Percentiles rank a stretch among this genome's conserved stretches.
Evolutionary conservation across 2,797 vertebrate genomes (phyloP).

Genomic region (Meda fulgida): DNA sequence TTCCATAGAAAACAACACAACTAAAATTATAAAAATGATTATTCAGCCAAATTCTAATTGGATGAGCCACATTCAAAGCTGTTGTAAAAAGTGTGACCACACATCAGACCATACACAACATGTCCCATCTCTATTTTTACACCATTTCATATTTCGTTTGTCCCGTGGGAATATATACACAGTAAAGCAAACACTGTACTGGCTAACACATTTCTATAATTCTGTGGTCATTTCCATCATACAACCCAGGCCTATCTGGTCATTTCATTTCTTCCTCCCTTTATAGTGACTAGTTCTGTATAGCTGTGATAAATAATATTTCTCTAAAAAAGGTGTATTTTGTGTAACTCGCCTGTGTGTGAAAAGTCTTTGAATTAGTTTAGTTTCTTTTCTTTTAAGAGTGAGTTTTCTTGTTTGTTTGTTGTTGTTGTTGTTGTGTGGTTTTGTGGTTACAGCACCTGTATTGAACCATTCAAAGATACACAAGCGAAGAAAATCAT

Average conservation of each 20-base stretch:
- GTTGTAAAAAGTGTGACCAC: background rate
- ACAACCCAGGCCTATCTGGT: background rate
- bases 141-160: background rate
- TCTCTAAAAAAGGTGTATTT: background rate
- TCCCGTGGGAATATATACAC: background rate
- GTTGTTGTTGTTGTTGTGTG: background rate
- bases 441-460: background rate
- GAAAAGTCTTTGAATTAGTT: constrained; percentile 6
- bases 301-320: background rate
- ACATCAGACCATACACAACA: background rate
- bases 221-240: background rate
- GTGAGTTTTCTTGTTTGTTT: constrained; percentile 7
- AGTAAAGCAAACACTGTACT: background rate
- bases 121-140: background rate
- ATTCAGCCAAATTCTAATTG: background rate
- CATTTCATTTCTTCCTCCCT: background rate
- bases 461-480: background rate
- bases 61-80: background rate
- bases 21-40: background rate
- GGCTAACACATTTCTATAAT: background rate
- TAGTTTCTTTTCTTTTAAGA: constrained; percentile 15
- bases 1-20: background rate
- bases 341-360: background rate
- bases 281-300: background rate
- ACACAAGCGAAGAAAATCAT: constrained; percentile 9